Base-by-base conservation (phyloP, 2,113 vertebrate species). In the Bubo bubo region DNA sequence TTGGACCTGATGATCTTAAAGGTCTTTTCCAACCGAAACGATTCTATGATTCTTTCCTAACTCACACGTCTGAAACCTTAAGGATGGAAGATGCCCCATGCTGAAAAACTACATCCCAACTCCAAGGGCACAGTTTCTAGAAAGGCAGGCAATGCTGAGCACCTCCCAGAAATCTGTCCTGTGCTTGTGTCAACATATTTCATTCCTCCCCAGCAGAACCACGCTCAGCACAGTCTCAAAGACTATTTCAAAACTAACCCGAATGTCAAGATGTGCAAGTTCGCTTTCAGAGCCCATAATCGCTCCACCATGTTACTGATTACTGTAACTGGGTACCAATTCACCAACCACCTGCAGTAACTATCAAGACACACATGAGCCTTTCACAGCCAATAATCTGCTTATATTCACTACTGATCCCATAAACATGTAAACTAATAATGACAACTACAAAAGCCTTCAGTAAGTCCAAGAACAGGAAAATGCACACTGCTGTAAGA, bases 401-500 rank as follows among this genome's bases (percentile, higher is more conserved):
- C 15, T 77, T 37, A 30, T 19, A 35, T 28, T 68, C 68, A 43
- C 43, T 37, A 34, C 21, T 13, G 17, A 64, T 34, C 20, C 39
- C 28, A 67, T 4, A 45, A 37, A 32, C 24, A 34, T 26, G 24
- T 39, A 60, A 68, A 26, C 26, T 53, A 49, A 55, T 2, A 76
- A 49, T 8, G 19, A 23, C 9, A 72, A 22, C 23, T 7, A 30
- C 22, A 86, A 70, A 55, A 71, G 24, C 35, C 34, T 47, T 47
- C 23, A 39, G 28, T 11, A 50, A 68, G 35, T 14, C 43, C 68
- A 52, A 49, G n/a, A 32, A 14, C 32, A 39, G 17, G 17, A 66
- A 66, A 41, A 23, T 0, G 4, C 4, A 2, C 10, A 18, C 14
- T 32, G 53, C 14, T 39, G 2, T 1, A 30, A 37, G 52, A 81